A percentile compares a stretch with the other conserved stretches of the same genome.
Evolutionary conservation across 2,888 invertebrate species (phyloP).

Genomic region (Hydriomena furcata): DNA sequence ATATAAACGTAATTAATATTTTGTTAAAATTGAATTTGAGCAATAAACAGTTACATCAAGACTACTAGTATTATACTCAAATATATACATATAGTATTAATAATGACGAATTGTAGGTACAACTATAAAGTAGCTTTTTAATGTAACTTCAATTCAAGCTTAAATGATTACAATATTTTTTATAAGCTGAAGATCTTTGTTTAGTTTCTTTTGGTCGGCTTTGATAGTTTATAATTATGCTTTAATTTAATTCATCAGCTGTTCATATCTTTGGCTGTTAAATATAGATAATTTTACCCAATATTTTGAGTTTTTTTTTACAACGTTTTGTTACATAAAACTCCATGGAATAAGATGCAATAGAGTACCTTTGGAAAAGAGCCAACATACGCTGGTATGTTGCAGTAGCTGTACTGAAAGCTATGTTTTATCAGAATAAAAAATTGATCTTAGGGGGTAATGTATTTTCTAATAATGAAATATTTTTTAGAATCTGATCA

Average conservation of each 20-base stretch:
- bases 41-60: too few relatives aligned
- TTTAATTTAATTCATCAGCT: conserved; percentile 17
- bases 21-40: too few relatives aligned
- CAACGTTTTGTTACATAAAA: too few relatives aligned
- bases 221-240: conserved; percentile 19
- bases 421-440: too few relatives aligned
- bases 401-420: too few relatives aligned
- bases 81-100: too few relatives aligned
- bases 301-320: conserved; percentile 21
- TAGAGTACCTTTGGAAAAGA: too few relatives aligned
- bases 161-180: conserved; percentile 10
- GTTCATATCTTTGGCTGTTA: conserved; percentile 26
- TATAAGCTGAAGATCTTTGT: conserved; percentile 9
- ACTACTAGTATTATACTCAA: not conserved
- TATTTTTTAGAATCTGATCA: too few relatives aligned
- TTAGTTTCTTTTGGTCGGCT: conserved; percentile 10
- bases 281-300: conserved; percentile 31
- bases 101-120: not conserved
- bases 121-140: not conserved
- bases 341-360: too few relatives aligned
- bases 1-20: not conserved
- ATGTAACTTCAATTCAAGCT: conserved; percentile 9
- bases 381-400: too few relatives aligned
- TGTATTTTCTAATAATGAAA: too few relatives aligned
- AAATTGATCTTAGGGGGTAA: too few relatives aligned